Conservation (phyloP, 1,140 invertebrate genomes). For the Listronotus oregonensis region DNA sequence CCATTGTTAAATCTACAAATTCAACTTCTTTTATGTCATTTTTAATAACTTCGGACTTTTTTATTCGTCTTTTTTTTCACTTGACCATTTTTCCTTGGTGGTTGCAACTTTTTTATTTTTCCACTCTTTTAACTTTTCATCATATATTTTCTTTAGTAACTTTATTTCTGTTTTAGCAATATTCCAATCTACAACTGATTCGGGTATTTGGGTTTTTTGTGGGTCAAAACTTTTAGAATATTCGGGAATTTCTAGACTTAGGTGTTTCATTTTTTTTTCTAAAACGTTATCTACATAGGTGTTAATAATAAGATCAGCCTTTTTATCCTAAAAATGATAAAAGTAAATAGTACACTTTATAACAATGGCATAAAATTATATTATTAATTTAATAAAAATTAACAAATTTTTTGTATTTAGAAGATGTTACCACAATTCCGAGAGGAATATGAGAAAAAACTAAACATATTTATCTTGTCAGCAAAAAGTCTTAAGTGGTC, state of each 20-base stretch:
- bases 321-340: conserved; percentile 76
- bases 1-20: too few relatives aligned
- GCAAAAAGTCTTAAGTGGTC: too few relatives aligned
- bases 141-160: conserved; percentile 57
- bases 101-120: too few relatives aligned
- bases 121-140: conserved; percentile 36
- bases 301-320: conserved; percentile 88
- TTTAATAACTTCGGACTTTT: too few relatives aligned
- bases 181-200: conserved; percentile 66
- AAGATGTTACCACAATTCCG: too few relatives aligned
- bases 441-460: too few relatives aligned
- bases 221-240: conserved; percentile 73
- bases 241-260: conserved; percentile 72
- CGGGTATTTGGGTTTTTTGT: conserved; percentile 64
- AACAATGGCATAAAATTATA: too few relatives aligned
- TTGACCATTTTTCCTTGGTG: too few relatives aligned
- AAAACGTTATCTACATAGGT: conserved; percentile 89
- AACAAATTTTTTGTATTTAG: too few relatives aligned
- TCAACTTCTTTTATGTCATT: too few relatives aligned
- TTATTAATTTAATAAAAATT: too few relatives aligned
- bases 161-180: conserved; percentile 61
- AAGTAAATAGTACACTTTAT: background rate
- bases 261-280: conserved; percentile 72
- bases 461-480: too few relatives aligned
- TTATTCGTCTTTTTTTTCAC: background rate